phyloP scores from a whole-genome alignment of 2,797 vertebrate species.

The Myiotriccus ornatus region DNA sequence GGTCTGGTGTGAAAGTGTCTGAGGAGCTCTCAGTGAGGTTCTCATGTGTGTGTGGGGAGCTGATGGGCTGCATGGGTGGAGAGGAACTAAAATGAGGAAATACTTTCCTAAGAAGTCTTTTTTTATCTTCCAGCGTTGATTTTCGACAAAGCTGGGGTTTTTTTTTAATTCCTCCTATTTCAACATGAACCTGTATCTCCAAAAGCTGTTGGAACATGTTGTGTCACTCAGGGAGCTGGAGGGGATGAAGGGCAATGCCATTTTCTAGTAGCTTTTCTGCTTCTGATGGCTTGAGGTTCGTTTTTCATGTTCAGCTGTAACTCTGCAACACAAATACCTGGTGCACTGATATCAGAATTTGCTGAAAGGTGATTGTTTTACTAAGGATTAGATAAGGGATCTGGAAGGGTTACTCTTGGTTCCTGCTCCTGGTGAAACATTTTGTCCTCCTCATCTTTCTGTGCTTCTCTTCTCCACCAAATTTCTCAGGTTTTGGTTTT shows the following conservation, averaged over 20 bases:
- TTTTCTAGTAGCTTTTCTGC: not conserved
- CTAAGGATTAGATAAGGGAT: not conserved
- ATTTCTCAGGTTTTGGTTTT: not conserved
- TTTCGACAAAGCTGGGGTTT: not conserved
- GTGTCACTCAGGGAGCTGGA: not conserved
- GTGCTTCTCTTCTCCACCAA: not conserved
- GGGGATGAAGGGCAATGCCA: not conserved
- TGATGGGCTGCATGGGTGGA: not conserved
- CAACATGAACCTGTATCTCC: accelerated
- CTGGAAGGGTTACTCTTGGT: not conserved
- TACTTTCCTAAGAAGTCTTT: not conserved
- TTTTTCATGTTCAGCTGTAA: not conserved
- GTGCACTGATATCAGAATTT: not conserved
- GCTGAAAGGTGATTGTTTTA: not conserved
- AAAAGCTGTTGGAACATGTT: not conserved
- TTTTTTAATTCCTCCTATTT: not conserved
- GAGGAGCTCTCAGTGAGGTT: not conserved
- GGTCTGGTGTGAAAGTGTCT: not conserved
- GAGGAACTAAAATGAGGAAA: not conserved
- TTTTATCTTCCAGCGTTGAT: not conserved
- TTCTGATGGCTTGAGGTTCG: not conserved
- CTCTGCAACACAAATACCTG: not conserved
- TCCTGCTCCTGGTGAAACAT: not conserved
- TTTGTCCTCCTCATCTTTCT: not conserved
- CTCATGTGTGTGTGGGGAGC: accelerated